Conservation (phyloP, 2,797 vertebrate species). For the Argentina silus region DNA sequence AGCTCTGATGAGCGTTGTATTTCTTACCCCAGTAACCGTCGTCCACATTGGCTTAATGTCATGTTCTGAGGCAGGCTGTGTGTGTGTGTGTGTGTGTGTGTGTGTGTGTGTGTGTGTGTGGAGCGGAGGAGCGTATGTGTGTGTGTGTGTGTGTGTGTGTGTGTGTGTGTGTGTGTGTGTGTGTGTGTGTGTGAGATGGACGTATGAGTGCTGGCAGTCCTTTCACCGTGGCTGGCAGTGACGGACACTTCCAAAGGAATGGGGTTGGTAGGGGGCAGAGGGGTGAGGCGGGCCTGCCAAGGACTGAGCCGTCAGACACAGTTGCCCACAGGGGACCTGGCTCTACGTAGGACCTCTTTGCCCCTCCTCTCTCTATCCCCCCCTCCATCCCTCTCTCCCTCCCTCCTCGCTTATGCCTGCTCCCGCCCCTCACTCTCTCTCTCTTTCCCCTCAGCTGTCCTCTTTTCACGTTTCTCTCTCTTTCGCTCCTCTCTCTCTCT, state of each 20-base stretch:
- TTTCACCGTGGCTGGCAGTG: background rate
- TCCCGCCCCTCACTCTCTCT: background rate
- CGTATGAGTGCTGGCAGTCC: constrained; percentile 3
- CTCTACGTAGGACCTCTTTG: background rate
- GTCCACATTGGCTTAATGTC: background rate
- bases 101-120: constrained; percentile 16
- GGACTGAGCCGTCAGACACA: constrained; percentile 24
- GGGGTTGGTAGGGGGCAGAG: constrained; percentile 41
- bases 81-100: constrained; percentile 15
- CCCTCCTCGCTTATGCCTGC: background rate
- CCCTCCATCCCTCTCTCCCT: background rate
- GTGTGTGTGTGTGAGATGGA: background rate
- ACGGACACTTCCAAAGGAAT: constrained; percentile 34
- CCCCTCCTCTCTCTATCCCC: background rate
- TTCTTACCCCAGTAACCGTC: background rate
- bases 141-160: background rate
- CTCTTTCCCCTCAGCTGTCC: background rate
- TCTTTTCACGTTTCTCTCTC: background rate
- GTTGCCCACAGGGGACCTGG: constrained; percentile 1
- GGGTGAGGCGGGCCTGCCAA: constrained; percentile 39
- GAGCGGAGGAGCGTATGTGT: no score
- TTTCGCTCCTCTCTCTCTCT: background rate
- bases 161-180: constrained; percentile 21
- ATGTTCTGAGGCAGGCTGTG: background rate
- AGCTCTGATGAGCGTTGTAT: no score